phyloP scores from a whole-genome alignment of 2,797 vertebrate species.

The Hirundo rustica region DNA sequence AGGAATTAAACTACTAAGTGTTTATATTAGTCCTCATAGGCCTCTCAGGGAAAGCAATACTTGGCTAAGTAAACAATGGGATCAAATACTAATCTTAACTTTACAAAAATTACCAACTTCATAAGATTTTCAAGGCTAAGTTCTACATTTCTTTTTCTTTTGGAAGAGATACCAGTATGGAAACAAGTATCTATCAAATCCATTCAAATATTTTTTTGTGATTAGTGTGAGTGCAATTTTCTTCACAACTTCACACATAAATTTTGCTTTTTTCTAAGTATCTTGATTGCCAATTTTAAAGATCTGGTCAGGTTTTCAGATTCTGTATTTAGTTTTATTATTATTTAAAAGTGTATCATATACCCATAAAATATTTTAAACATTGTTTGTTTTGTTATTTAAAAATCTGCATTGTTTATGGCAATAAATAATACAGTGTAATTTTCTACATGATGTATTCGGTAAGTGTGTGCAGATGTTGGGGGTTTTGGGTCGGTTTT shows the following conservation, averaged over 20 bases:
- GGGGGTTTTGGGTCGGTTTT: accelerated
- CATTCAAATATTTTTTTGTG: neutral
- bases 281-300: neutral
- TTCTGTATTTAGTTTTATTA: neutral
- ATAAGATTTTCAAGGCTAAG: neutral
- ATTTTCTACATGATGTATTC: neutral
- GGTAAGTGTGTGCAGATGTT: neutral
- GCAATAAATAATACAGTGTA: neutral
- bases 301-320: neutral
- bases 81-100: neutral
- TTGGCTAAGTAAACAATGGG: neutral
- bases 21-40: neutral
- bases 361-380: neutral
- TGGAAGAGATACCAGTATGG: neutral
- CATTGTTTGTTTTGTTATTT: neutral
- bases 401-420: neutral
- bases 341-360: neutral
- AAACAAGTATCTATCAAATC: neutral
- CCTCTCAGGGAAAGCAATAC: neutral
- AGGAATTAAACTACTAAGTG: neutral
- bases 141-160: neutral
- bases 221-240: neutral
- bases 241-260: neutral
- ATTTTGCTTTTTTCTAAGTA: neutral
- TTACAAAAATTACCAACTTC: neutral